Evolutionary conservation across 2,113 vertebrate species (phyloP).

Genomic region (Pangasianodon hypophthalmus): DNA sequence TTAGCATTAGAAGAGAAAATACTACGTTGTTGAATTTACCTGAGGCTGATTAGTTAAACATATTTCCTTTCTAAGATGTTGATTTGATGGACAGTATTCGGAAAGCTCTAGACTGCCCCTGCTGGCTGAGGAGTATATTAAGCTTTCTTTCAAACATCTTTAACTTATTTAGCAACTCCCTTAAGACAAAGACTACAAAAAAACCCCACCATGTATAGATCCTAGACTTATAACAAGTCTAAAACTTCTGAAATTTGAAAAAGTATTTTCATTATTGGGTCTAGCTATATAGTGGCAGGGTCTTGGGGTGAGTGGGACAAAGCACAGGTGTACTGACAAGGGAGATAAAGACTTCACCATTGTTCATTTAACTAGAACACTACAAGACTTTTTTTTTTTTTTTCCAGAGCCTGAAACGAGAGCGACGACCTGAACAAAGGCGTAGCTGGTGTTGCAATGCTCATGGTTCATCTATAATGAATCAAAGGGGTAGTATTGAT

Average conservation of each 20-base stretch:
- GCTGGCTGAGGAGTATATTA: conserved; percentile 57
- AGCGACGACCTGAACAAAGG: conserved; percentile 73
- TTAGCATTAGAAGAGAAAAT: neutral
- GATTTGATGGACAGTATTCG: conserved; percentile 30
- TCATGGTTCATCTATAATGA: conserved; percentile 78
- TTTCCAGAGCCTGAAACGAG: conserved; percentile 65
- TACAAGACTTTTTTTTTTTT: conserved; percentile 40
- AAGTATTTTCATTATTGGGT: conserved; percentile 39
- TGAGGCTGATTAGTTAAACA: neutral
- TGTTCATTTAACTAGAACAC: conserved; percentile 56
- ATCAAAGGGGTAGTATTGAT: conserved; percentile 72
- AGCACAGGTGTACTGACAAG: conserved; percentile 57
- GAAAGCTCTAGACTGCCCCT: conserved; percentile 71
- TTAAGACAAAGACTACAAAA: conserved; percentile 2
- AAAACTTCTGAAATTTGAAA: conserved; percentile 14
- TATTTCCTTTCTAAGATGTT: neutral
- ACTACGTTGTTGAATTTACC: neutral
- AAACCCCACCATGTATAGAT: neutral
- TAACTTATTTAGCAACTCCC: neutral
- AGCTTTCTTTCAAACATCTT: neutral
- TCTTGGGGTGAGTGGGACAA: conserved; percentile 57
- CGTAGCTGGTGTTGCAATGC: conserved; percentile 69
- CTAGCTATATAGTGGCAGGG: conserved; percentile 40
- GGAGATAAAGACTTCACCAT: conserved; percentile 55
- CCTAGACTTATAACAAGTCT: conserved; percentile 16